These are phyloP conservation scores for Atrichornis clamosus DNA, from an alignment of 2,113 vertebrate species.

Conservation along the genomic window DNA sequence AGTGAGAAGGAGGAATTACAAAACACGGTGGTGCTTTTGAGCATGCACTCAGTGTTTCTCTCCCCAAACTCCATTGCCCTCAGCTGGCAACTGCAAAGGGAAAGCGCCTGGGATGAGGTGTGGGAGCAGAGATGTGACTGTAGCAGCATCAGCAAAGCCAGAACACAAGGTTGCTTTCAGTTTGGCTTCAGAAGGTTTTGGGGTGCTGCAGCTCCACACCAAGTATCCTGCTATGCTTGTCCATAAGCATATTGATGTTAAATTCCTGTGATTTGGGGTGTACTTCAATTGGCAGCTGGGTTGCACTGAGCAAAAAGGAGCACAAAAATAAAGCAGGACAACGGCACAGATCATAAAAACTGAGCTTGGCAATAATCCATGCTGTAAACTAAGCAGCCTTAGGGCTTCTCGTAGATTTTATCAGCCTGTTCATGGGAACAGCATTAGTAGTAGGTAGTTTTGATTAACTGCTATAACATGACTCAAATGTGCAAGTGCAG, in stretches of 20 bases:
- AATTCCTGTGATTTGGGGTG: not conserved
- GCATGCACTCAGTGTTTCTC: not conserved
- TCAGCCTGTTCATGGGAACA: not conserved
- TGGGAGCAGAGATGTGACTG: not conserved
- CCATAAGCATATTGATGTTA: not conserved
- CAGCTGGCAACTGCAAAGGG: not conserved
- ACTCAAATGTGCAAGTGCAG: not conserved
- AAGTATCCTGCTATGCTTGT: not conserved
- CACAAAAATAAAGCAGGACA: not conserved
- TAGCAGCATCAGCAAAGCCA: not conserved
- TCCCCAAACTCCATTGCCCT: not conserved
- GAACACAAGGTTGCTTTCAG: not conserved
- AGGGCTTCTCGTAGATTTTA: not conserved
- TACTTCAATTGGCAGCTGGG: not conserved
- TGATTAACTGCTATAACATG: not conserved
- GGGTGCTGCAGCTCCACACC: not conserved
- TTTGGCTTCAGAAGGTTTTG: not conserved
- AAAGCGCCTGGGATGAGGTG: not conserved
- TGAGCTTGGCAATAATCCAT: not conserved
- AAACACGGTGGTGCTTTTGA: not conserved
- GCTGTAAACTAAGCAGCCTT: not conserved
- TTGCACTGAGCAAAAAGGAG: not conserved
- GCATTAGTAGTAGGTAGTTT: not conserved
- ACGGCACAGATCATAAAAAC: not conserved
- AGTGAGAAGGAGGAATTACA: not conserved